Base-by-base conservation (phyloP, 2,888 invertebrate genomes). In the Agrotis exclamationis region DNA sequence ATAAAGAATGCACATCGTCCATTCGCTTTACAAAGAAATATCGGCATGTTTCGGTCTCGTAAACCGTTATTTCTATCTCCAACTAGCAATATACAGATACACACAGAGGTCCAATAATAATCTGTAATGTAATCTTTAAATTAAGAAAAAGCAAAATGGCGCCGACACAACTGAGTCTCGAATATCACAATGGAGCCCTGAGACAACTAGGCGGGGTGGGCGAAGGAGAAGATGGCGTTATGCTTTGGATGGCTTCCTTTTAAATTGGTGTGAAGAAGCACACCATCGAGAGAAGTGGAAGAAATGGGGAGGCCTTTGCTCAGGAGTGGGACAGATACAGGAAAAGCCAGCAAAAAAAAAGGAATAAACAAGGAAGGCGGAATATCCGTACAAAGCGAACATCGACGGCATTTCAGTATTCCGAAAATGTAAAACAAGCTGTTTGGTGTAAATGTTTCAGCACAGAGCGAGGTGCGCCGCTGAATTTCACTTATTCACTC, bases 391-490 rank as follows among this genome's bases (percentile, higher is more conserved):
- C 69, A 56, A 78, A 66, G 22, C 63, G 63, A 80, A 74, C 75
- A 72, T 72, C 58, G 82, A 70, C 70, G 60, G 57, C 69, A 63
- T 66, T 73, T 73, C 33, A 74, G 76, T 64, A 80, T 79, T 82
- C 84, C 48, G 84, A 83, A 87, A 87, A 86, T 86, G 85, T 86
- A 85, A 87, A 88, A 85, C 88, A 83, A 84, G 72, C 79, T 53
- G 65, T 75, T 79, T 65, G 80, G 76, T 76, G 79, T 87, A 81
- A 87, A 87, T 86, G 82, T 86, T 86, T 83, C 78, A 86, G 74
- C 56, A 67, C 24, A 44, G 57, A 63, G 74, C 59, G 71, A 77
- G 76, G 76, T 76, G 67, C 71, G 74, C 77, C 74, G 64, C 75
- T 51, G 78, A 79, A 86, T 86, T 84, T 84, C 82, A 83, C 70